phyloP scores from a whole-genome alignment of 1,140 invertebrate genomes.

The Penaeus chinensis region DNA sequence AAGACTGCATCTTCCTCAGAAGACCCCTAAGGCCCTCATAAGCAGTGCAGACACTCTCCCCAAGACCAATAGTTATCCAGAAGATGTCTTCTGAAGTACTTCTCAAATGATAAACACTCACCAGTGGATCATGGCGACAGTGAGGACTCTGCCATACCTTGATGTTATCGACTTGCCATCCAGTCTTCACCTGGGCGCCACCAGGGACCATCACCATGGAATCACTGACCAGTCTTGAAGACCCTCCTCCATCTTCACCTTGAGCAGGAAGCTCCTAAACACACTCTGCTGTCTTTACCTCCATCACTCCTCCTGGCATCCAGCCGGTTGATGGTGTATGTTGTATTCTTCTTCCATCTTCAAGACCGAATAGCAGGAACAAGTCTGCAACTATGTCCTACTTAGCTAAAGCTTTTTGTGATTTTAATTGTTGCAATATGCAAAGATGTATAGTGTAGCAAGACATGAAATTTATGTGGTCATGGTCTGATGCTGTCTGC shows the following conservation, averaged over 20 bases:
- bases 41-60: slow-evolving; percentile 35
- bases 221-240: slow-evolving; percentile 21
- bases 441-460: slow-evolving; percentile 52
- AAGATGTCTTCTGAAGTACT: background rate
- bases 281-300: too few relatives aligned
- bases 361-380: slow-evolving; percentile 43
- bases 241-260: background rate
- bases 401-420: slow-evolving; percentile 55
- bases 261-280: background rate
- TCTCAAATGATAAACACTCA: background rate
- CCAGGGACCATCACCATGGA: slow-evolving; percentile 47
- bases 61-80: background rate
- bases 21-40: slow-evolving; percentile 36
- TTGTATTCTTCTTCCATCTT: background rate
- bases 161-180: background rate
- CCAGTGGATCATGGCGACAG: background rate
- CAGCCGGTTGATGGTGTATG: background rate
- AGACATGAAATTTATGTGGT: slow-evolving; percentile 29
- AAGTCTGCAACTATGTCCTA: slow-evolving; percentile 51
- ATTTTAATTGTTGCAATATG: slow-evolving; percentile 55
- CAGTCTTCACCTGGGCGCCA: slow-evolving; percentile 31
- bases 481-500: slow-evolving; percentile 24
- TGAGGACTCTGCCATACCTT: slow-evolving; percentile 15
- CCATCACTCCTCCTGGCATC: background rate
- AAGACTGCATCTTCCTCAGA: slow-evolving; percentile 35